Conservation (phyloP, 2,888 invertebrate species). For the Cloeon dipterum region DNA sequence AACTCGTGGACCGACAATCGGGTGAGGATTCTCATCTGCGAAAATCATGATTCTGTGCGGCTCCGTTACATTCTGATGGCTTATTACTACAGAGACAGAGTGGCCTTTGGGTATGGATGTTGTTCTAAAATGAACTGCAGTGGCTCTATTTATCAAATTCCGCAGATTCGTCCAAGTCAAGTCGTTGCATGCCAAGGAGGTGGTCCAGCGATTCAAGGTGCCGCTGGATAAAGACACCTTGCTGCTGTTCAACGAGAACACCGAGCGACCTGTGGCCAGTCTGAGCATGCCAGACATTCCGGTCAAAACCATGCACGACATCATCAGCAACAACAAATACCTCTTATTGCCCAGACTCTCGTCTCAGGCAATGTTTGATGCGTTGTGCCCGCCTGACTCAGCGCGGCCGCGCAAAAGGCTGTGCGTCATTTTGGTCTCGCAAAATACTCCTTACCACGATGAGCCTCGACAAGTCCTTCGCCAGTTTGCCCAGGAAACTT, state of each 20-base stretch:
- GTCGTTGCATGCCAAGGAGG: conserved; percentile 31
- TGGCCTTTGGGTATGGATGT: conserved; percentile 53
- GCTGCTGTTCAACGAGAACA: conserved; percentile 75
- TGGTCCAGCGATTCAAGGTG: conserved; percentile 45
- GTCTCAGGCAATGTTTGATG: conserved; percentile 66
- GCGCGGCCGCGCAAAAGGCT: conserved; percentile 47
- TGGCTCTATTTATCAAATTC: neutral
- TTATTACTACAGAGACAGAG: conserved; percentile 61
- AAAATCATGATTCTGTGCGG: conserved; percentile 48
- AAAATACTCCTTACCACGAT: conserved; percentile 33
- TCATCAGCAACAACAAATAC: conserved; percentile 73
- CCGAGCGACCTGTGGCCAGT: conserved; percentile 55
- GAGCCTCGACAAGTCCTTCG: conserved; percentile 42
- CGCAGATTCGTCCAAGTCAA: conserved; percentile 43
- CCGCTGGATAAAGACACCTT: conserved; percentile 53
- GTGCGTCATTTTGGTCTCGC: conserved; percentile 59
- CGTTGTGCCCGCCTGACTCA: conserved; percentile 76
- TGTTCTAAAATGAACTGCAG: neutral
- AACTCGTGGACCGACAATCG: conserved; percentile 75
- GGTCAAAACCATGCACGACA: conserved; percentile 63
- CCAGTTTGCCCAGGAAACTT: conserved; percentile 41
- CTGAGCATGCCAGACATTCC: conserved; percentile 80
- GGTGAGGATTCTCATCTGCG: conserved; percentile 73
- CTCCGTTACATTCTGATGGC: conserved; percentile 74
- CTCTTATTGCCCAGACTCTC: conserved; percentile 71